Evolutionary conservation across 1,140 invertebrate genomes (phyloP), one percentile per base, ranked within the genome.

Genomic region (Drosophila athabasca): DNA sequence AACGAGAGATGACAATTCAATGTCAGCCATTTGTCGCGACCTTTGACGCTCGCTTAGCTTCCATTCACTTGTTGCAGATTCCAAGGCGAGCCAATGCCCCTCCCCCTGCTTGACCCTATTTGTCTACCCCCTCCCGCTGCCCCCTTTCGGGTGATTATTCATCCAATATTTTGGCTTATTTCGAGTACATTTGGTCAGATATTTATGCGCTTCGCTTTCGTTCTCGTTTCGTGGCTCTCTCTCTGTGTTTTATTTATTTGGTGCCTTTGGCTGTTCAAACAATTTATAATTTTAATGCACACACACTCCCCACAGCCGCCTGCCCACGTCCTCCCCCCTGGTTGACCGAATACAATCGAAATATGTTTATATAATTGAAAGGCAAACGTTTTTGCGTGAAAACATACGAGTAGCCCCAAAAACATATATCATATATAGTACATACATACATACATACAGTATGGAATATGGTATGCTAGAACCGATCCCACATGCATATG

Each of bases 361-460:
- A 87, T 87, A 82, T 85, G 82, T 85, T 85, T 85, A 85, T 85
- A 82, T 85, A 87, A 85, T 85, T 85, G 82, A 85, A 84, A 84
- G 76, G 76, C 80, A 83, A 83, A 84, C 71, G 76, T 55, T 72
- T 54, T 73, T 71, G 68, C 48, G 51, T 78, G 82, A 85, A 85
- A 85, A 71, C 83, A 87, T 75, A 76, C 67, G 84, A 76, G 80
- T 66, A 62, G 22, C 11, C 35, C 35, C 35, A 13, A 39, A 11
- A 13, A 13, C 35, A 39, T 39, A 39, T 13, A 39, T 39, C 35
- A 11, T 26, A 11, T 43, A 29, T 49, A 19, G 17, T 31, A 44
- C 31, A 44, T 70, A n/a, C 45, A 19, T 6, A 58, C n/a, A n/a
- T n/a, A n/a, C n/a, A n/a, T n/a, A n/a, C n/a, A n/a, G n/a, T 43